Conservation (phyloP, 2,888 invertebrate genomes). For the Coenonympha arcania region DNA sequence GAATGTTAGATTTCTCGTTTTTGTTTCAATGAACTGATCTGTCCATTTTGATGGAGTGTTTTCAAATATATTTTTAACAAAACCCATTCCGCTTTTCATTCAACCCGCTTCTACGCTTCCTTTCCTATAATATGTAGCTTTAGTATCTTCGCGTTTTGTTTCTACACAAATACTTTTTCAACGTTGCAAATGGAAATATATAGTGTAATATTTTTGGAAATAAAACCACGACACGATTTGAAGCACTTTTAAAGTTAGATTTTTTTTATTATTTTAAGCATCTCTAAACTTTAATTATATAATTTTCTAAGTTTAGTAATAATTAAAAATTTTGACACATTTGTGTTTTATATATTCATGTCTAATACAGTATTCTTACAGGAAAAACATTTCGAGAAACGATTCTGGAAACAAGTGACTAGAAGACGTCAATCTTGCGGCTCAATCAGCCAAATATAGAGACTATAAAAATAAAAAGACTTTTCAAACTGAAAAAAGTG, state of each 20-base stretch:
- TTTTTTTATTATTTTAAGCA: no score
- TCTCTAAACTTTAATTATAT: no score
- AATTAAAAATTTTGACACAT: neutral
- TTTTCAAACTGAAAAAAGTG: slow-evolving; percentile 11
- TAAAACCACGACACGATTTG: neutral
- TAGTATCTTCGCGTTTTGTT: slow-evolving; percentile 2
- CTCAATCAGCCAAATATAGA: slow-evolving; percentile 62
- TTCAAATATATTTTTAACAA: slow-evolving; percentile 69
- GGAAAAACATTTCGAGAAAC: slow-evolving; percentile 84
- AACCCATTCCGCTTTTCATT: slow-evolving; percentile 68
- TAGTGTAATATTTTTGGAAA: neutral
- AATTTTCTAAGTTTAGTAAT: neutral
- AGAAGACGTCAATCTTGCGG: slow-evolving; percentile 78
- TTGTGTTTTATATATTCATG: neutral
- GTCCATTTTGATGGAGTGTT: slow-evolving; percentile 67
- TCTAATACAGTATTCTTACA: slow-evolving; percentile 53
- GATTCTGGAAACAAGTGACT: slow-evolving; percentile 86
- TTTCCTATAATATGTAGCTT: slow-evolving; percentile 25
- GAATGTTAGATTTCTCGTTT: slow-evolving; percentile 37
- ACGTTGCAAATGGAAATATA: neutral
- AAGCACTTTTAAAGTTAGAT: slow-evolving; percentile 1
- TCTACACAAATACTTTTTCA: neutral
- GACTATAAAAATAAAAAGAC: slow-evolving; percentile 23
- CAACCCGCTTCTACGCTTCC: slow-evolving; percentile 53
- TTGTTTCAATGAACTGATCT: slow-evolving; percentile 56